Evolutionary conservation across 1,140 invertebrate species (phyloP).

Genomic region (Cryptotermes secundus): DNA sequence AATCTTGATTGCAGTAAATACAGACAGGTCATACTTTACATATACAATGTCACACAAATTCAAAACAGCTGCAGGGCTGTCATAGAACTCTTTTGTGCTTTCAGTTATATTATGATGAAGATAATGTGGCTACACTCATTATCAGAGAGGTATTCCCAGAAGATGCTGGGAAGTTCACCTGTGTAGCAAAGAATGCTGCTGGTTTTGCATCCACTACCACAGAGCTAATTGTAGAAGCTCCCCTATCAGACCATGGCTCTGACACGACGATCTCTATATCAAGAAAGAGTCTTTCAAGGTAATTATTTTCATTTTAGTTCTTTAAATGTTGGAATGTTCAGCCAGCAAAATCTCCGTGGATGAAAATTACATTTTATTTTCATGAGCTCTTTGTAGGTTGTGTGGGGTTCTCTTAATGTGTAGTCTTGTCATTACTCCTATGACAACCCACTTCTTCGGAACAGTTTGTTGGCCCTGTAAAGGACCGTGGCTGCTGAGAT

Average conservation of each 20-base stretch:
- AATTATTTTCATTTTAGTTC: conserved; percentile 21
- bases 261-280: conserved; percentile 74
- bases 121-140: conserved; percentile 87
- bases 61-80: not conserved
- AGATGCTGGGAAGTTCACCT: conserved; percentile 95
- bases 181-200: conserved; percentile 91
- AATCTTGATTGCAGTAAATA: no score
- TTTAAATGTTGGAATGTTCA: no score
- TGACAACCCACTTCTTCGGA: no score
- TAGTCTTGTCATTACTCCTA: no score
- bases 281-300: conserved; percentile 74
- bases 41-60: not conserved
- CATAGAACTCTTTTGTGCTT: conserved; percentile 34
- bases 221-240: conserved; percentile 83
- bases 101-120: conserved; percentile 91
- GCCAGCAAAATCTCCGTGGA: no score
- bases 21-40: no score
- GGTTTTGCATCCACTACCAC: conserved; percentile 92
- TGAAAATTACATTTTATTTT: no score
- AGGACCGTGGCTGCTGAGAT: no score
- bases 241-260: conserved; percentile 84
- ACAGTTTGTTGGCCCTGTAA: no score
- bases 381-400: no score
- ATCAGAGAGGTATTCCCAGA: conserved; percentile 96
- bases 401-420: no score